Evolutionary conservation across 1,140 invertebrate genomes (phyloP).

Genomic region (Anoplolepis gracilipes): DNA sequence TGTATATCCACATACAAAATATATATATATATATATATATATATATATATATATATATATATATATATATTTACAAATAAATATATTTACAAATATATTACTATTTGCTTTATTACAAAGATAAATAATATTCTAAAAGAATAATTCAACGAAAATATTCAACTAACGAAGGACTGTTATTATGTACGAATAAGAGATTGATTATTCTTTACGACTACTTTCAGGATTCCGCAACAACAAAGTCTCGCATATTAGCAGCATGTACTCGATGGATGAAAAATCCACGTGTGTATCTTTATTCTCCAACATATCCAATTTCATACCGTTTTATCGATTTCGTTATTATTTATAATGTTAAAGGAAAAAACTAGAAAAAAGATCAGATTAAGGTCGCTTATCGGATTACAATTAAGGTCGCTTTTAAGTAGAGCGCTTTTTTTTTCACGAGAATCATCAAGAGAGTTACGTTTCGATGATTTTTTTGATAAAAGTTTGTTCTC

Average conservation of each 20-base stretch:
- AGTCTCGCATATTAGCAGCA: neutral
- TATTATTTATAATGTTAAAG: constrained; percentile 15
- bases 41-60: too few relatives aligned
- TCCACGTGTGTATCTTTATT: neutral
- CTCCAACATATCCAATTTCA: neutral
- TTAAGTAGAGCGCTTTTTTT: constrained; percentile 10
- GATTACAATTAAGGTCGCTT: constrained; percentile 19
- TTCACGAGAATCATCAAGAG: neutral
- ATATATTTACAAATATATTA: neutral
- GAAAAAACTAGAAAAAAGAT: neutral
- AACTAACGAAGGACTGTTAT: neutral
- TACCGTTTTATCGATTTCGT: neutral
- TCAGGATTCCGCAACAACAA: neutral
- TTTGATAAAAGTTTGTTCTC: constrained; percentile 12
- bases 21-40: too few relatives aligned
- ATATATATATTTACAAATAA: neutral
- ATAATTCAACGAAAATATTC: constrained; percentile 25
- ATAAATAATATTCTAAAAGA: neutral
- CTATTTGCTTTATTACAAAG: neutral
- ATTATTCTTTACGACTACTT: constrained; percentile 22
- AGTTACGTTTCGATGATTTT: constrained; percentile 1
- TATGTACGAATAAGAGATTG: constrained; percentile 21
- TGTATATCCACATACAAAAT: too few relatives aligned
- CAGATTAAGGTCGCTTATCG: neutral
- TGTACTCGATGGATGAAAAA: neutral